phyloP scores from a whole-genome alignment of 2,113 vertebrate genomes.

The Scalopus aquaticus region DNA sequence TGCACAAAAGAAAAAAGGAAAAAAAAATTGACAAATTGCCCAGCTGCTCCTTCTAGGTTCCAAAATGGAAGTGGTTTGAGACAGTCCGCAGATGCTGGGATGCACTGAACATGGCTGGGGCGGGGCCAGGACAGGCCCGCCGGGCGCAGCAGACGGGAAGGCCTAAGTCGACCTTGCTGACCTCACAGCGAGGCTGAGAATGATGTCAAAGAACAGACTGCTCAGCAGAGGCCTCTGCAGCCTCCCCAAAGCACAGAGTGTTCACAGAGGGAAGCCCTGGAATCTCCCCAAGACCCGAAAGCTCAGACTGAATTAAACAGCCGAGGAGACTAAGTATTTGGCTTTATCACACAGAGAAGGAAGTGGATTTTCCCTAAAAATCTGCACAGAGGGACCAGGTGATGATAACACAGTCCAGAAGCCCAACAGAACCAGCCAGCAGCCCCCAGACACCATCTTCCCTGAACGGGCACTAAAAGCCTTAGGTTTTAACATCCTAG shows the following conservation, averaged over 20 bases:
- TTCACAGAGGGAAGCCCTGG: neutral
- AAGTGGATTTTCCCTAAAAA: neutral
- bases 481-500: neutral
- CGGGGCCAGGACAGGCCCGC: neutral
- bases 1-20: neutral
- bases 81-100: neutral
- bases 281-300: neutral
- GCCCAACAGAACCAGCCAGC: neutral
- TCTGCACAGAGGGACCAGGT: neutral
- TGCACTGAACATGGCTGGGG: neutral
- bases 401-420: neutral
- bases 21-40: neutral
- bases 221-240: neutral
- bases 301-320: neutral
- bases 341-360: neutral
- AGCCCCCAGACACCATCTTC: neutral
- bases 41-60: neutral
- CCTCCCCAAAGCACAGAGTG: neutral
- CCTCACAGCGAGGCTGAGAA: neutral
- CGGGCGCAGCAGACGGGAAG: neutral
- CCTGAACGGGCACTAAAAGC: neutral
- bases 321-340: neutral
- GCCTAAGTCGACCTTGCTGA: neutral
- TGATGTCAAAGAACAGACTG: neutral
- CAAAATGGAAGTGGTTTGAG: neutral